Percentiles rank a stretch among this genome's conserved stretches.
phyloP scores from a whole-genome alignment of 2,113 vertebrate species.

The Megatriorchis doriae region DNA sequence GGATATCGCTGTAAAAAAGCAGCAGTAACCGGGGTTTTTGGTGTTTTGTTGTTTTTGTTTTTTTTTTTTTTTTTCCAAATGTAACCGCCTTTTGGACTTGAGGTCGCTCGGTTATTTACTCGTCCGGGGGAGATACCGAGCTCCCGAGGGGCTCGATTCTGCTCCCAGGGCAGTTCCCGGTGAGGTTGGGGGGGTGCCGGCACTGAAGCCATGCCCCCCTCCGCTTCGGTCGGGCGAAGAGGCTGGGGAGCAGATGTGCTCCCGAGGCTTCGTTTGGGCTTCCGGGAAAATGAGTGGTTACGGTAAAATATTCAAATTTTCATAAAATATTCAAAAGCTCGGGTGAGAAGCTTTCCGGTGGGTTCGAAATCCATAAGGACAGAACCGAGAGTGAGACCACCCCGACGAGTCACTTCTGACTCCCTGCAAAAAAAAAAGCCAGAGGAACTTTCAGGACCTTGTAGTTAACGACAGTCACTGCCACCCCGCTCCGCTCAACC shows the following conservation, averaged over 20 bases:
- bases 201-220: neutral
- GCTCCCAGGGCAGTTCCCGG: neutral
- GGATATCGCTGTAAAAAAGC: neutral
- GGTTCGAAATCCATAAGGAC: neutral
- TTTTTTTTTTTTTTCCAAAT: neutral
- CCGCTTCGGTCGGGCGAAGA: neutral
- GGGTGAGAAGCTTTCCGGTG: neutral
- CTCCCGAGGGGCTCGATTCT: neutral
- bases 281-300: neutral
- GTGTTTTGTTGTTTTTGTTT: too few species aligned
- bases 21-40: neutral
- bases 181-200: neutral
- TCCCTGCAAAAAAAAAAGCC: neutral
- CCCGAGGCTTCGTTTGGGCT: neutral
- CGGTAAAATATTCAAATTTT: neutral
- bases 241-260: neutral
- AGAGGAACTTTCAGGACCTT: neutral
- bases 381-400: neutral
- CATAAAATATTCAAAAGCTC: neutral
- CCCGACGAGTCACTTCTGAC: neutral
- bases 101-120: neutral
- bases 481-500: neutral
- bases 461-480: neutral
- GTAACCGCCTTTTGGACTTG: neutral
- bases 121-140: neutral